These are phyloP conservation scores for Danio jaintianensis DNA, from an alignment of 2,797 vertebrate genomes.

Conservation along the genomic window DNA sequence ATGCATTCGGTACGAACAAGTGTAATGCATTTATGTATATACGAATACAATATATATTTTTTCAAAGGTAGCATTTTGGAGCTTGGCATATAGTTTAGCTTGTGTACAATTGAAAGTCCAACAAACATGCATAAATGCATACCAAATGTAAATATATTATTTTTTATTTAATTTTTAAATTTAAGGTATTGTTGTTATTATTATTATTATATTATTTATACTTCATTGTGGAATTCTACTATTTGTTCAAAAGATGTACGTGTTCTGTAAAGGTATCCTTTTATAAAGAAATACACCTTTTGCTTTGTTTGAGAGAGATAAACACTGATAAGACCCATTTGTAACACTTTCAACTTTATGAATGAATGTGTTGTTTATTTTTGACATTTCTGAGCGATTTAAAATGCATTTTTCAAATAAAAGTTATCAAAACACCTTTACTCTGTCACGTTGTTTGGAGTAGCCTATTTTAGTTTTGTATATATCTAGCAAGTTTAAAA, in stretches of 20 bases:
- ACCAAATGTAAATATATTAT: constrained; percentile 52
- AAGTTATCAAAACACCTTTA: constrained; percentile 39
- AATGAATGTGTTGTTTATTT: constrained; percentile 61
- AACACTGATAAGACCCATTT: constrained; percentile 3
- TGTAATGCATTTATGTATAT: constrained; percentile 10
- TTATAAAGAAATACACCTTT: constrained; percentile 39
- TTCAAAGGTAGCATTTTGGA: constrained; percentile 17
- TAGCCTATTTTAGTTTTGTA: too few species aligned
- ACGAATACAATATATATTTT: not conserved
- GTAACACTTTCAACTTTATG: constrained; percentile 3
- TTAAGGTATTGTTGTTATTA: constrained; percentile 58
- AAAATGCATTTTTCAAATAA: constrained; percentile 77
- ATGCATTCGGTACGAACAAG: not conserved
- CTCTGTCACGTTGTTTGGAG: not conserved
- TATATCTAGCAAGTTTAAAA: too few species aligned
- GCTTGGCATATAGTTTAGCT: constrained; percentile 13
- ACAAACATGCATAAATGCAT: not conserved
- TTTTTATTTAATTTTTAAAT: constrained; percentile 51
- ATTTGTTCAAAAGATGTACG: not conserved
- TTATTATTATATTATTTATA: constrained; percentile 46
- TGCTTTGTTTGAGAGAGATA: not conserved
- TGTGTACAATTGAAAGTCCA: not conserved
- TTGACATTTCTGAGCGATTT: constrained; percentile 69
- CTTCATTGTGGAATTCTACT: not conserved
- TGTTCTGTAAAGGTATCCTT: constrained; percentile 60